These are phyloP conservation scores for Drosophila prosaltans DNA, from an alignment of 1,140 invertebrate species.

Conservation along the genomic window DNA sequence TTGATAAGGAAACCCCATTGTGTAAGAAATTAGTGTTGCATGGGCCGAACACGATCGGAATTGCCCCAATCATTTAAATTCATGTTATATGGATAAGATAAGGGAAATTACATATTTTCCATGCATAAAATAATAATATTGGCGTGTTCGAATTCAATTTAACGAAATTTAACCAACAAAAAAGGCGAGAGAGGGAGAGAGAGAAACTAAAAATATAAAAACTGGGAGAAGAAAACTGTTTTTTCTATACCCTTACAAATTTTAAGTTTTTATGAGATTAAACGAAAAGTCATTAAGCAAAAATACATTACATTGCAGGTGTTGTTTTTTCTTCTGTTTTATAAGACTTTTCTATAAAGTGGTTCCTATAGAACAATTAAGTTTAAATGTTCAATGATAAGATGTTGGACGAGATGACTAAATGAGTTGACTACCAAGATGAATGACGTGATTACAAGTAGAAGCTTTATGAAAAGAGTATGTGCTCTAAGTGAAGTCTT, in stretches of 20 bases:
- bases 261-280: background rate
- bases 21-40: constrained; percentile 2
- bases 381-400: no score
- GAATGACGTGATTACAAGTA: no score
- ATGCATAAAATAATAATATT: constrained; percentile 16
- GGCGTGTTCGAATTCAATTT: constrained; percentile 68
- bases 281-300: no score
- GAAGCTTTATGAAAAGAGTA: no score
- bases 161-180: constrained; percentile 9
- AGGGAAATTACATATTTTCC: constrained; percentile 42
- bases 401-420: no score
- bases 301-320: no score
- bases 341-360: no score
- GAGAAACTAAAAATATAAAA: constrained; percentile 3
- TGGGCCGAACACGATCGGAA: constrained; percentile 7
- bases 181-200: background rate
- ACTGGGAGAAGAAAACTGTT: background rate
- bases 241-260: background rate
- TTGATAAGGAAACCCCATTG: constrained; percentile 49
- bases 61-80: constrained; percentile 60
- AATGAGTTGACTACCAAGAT: no score
- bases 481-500: no score
- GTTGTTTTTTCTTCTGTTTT: no score
- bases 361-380: no score
- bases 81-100: constrained; percentile 70